Base-by-base conservation (phyloP, 2,888 invertebrate genomes). In the Zygogramma bicolorata region DNA sequence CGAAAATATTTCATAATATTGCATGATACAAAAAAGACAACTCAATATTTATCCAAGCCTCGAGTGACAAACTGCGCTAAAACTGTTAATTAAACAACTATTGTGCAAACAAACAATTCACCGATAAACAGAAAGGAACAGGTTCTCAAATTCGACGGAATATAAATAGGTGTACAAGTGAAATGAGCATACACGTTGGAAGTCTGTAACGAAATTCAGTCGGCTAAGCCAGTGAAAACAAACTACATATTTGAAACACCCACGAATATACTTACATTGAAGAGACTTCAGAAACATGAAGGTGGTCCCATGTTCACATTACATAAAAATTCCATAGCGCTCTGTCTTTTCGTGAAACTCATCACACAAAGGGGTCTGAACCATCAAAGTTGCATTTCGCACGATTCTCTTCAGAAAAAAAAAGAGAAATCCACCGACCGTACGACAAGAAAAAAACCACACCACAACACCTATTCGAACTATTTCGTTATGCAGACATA, bases 231-330 rank as follows among this genome's bases (percentile, higher is more conserved):
- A 76, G 76, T 76, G 77, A 79, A 77, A 79, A 79, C 79, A 79
- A 79, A 78, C 78, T 76, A 79, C 78, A 79, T 74, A 79, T 79
- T 78, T 75, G 76, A 80, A 80, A 83, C 82, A 83, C 84, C 83
- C 82, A 84, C 83, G 82, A 83, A 80, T 81, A 82, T 82, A 85
- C 85, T 81, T 85, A 85, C 85, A 83, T 83, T 83, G 84, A 81
- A 83, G 82, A 81, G 83, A 82, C 79, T 81, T 85, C 84, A 83
- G 81, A 81, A 82, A 82, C 85, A 85, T 85, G 83, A 81, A 84
- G 84, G 84, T 84, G 85, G 84, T 82, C 82, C 82, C 79, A 83
- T 81, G 83, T 81, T 83, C 82, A 81, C 83, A 81, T 83, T 79
- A 79, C 80, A 82, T 82, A 82, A 81, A 81, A 81, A 81, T 81